Percentiles rank a stretch among this genome's conserved stretches.
Evolutionary conservation across 2,113 vertebrate genomes (phyloP).

Genomic region (Erythrocercus mccallii): DNA sequence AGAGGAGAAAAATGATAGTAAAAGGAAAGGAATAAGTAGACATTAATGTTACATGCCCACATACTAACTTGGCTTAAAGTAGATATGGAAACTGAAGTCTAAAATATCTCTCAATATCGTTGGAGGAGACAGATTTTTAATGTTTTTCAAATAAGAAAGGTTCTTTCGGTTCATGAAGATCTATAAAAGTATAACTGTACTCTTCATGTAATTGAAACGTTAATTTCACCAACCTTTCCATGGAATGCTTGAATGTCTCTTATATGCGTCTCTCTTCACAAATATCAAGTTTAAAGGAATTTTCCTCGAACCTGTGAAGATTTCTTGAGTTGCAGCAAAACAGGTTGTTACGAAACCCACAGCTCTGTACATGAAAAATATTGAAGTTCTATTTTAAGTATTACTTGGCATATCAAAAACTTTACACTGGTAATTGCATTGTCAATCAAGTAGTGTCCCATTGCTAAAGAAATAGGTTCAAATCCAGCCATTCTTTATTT

Average conservation of each 20-base stretch:
- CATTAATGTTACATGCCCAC: background rate
- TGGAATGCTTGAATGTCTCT: background rate
- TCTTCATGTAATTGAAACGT: background rate
- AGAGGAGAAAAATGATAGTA: background rate
- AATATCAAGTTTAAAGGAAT: background rate
- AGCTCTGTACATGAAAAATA: constrained; percentile 58
- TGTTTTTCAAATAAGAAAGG: background rate
- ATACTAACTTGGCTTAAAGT: background rate
- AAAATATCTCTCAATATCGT: background rate
- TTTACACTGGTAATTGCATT: constrained; percentile 82
- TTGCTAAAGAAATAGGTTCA: constrained; percentile 61
- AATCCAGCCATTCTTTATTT: background rate
- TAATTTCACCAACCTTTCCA: background rate
- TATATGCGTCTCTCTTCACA: background rate
- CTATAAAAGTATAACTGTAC: background rate
- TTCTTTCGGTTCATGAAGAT: background rate
- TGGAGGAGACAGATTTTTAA: background rate
- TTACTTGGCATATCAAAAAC: constrained; percentile 72
- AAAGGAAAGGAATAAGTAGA: background rate
- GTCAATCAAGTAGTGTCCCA: constrained; percentile 76
- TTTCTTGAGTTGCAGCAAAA: background rate
- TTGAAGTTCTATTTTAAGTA: constrained; percentile 81
- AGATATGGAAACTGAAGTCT: background rate
- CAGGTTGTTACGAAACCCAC: background rate
- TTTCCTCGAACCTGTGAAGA: background rate